phyloP scores from a whole-genome alignment of 2,113 vertebrate genomes.

The Catagonus wagneri region DNA sequence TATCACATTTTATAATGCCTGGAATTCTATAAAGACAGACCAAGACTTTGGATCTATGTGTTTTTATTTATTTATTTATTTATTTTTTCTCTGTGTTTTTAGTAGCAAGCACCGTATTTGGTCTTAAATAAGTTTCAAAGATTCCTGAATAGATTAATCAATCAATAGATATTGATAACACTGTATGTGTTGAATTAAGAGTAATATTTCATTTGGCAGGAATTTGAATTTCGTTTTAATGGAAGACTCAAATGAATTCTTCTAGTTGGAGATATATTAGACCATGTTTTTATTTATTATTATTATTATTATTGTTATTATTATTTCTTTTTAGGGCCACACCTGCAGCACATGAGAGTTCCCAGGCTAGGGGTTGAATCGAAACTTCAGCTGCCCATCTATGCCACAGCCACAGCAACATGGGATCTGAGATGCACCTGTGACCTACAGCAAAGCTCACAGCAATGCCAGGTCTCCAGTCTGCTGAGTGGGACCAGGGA shows the following conservation, averaged over 20 bases:
- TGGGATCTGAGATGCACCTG: too few relatives aligned
- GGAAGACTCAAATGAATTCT: not conserved
- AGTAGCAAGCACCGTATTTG: not conserved
- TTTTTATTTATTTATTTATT: too few relatives aligned
- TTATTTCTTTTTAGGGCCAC: too few relatives aligned
- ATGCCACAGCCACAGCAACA: too few relatives aligned
- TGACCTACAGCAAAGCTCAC: too few relatives aligned
- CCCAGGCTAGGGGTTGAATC: too few relatives aligned
- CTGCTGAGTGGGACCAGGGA: too few relatives aligned
- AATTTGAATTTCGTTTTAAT: not conserved
- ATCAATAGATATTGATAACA: not conserved
- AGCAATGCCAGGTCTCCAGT: too few relatives aligned
- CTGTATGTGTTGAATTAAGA: not conserved
- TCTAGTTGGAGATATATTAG: not conserved
- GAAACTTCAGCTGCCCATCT: too few relatives aligned
- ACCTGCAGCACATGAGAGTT: too few relatives aligned
- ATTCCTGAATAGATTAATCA: not conserved
- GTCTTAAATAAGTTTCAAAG: not conserved
- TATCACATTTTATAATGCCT: not conserved
- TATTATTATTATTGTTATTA: too few relatives aligned
- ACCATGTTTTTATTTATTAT: not conserved
- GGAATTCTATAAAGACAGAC: not conserved
- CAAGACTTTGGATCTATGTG: not conserved
- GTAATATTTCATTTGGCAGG: conserved; percentile 18
- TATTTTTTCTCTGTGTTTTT: not conserved